phyloP scores from a whole-genome alignment of 1,140 invertebrate genomes.

The Rhyacophila brunnea region DNA sequence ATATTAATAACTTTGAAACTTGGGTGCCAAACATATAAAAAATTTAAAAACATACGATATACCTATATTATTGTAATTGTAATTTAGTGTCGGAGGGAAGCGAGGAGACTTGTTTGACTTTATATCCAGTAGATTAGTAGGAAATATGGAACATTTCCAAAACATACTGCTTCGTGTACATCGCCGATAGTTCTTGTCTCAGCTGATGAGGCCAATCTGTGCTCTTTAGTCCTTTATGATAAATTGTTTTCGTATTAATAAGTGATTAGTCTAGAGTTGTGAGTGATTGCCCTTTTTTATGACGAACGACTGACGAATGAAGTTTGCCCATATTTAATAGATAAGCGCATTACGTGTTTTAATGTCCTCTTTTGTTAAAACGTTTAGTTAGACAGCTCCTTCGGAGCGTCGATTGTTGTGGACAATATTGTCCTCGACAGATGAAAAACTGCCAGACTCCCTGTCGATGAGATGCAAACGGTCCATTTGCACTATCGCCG shows the following conservation, averaged over 20 bases:
- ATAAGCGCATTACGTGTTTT: conserved; percentile 19
- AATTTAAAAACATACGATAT: conserved; percentile 8
- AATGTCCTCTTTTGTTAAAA: background rate
- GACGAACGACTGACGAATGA: conserved; percentile 24
- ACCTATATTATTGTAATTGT: conserved; percentile 18
- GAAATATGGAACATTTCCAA: conserved; percentile 10
- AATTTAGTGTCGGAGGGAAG: conserved; percentile 25
- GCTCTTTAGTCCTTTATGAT: conserved; percentile 32
- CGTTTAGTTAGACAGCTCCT: background rate
- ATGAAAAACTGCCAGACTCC: conserved; percentile 33
- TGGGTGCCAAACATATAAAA: conserved; percentile 35
- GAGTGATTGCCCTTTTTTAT: conserved; percentile 21
- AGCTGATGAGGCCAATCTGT: conserved; percentile 22
- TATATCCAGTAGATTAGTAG: conserved; percentile 16
- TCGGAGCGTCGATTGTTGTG: background rate
- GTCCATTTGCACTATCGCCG: background rate
- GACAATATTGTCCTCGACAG: background rate
- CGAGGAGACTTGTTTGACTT: conserved; percentile 27
- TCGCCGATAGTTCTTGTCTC: conserved; percentile 34
- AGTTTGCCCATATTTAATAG: conserved; percentile 21
- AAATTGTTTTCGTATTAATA: conserved; percentile 30
- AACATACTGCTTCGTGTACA: conserved; percentile 23
- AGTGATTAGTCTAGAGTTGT: conserved; percentile 22
- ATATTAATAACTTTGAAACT: conserved; percentile 21
- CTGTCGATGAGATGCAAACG: conserved; percentile 28